Evolutionary conservation across 2,113 vertebrate species (phyloP), one percentile per base, ranked within the genome.

Genomic region (Heterotilapia buettikoferi): DNA sequence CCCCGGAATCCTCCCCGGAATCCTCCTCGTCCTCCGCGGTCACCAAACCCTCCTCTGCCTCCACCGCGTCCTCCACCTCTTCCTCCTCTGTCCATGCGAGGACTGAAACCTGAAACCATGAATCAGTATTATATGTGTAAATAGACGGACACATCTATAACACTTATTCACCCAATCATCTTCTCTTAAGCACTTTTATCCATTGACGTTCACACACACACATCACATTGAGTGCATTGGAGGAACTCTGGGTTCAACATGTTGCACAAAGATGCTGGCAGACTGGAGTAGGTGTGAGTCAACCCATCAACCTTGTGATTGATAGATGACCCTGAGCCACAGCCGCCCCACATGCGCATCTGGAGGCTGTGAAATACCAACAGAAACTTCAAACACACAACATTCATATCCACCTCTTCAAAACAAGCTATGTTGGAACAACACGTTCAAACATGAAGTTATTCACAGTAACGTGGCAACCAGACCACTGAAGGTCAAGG

Each of bases 1-100:
- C 96, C 96, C 80, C 96, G 95, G 83, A 97, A 96, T 26, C 97
- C 95, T 88, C 96, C 96, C 53, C 96, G 95, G 83, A 97, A 96
- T 26, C 97, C 95, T 92, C 94, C 92, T 52, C 93, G 21, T 14
- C 91, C 89, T 9, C 92, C 88, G 0, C 90, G 85, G 61, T 87
- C 92, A 16, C 93, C 85, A 1, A 89, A 92, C 5, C 93, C 95
- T 31, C 95, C 93, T 29, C 91, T 88, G 84, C 93, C 80, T 10
- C 90, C 86, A 19, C 90, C 82, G 12, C 92, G 63, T 1, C 95
- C 89, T 19, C 92, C 88, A 83, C 95, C 88, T 36, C 89, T 5
- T 1, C 93, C 87, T 53, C 93, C 86, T 9, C 91, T 57, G 26
- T 90, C 95, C 5, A 93, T 94, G 38, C 94, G 92, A 24, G 93